Evolutionary conservation across 1,140 invertebrate genomes (phyloP), one percentile per base, ranked within the genome.

Genomic region (Cydia pomonella): DNA sequence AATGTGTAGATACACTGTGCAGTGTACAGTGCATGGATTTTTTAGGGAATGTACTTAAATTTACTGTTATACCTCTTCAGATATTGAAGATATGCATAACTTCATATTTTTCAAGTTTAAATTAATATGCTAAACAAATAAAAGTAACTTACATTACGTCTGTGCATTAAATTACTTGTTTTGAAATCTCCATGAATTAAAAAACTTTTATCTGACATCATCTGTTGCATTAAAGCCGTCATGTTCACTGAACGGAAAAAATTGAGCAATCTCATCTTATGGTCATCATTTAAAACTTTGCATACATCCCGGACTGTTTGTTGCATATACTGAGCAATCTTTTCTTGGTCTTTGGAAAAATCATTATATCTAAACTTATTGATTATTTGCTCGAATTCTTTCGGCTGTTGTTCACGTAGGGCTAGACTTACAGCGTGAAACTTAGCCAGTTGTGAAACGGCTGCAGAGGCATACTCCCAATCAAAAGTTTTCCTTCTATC

Each of bases 121-220:
- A 44, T 44, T 44, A 44, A 7, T 44, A 44, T 12, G n/a, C n/a
- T n/a, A n/a, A n/a, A n/a, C n/a, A n/a, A 23, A 71, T 2, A 33
- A 38, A n/a, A 9, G 29, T 5, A 33, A 33, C 64, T 50, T 72
- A 72, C 66, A 21, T 16, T 5, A 29, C 13, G 73, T 63, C 75
- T 80, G 50, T 85, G 85, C 62, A 92, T 25, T n/a, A 92, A 72
- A 47, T 92, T 92, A 29, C 84, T 90, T 12, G 83, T 69, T 62
- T 87, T 82, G 66, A 82, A 92, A 69, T 90, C 88, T 1, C 85
- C 87, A 29, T 92, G 90, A 2, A 73, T 73, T 0, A 92, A 29
- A 2, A 74, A n/a, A 0, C 9, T 3, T 18, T 21, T 16, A 7
- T 27, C 23, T 7, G 2, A 0, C 2, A 23, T 3, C 18, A 21